Evolutionary conservation across 1,140 invertebrate genomes (phyloP), one percentile per base, ranked within the genome.

Genomic region (Drosophila nannoptera): DNA sequence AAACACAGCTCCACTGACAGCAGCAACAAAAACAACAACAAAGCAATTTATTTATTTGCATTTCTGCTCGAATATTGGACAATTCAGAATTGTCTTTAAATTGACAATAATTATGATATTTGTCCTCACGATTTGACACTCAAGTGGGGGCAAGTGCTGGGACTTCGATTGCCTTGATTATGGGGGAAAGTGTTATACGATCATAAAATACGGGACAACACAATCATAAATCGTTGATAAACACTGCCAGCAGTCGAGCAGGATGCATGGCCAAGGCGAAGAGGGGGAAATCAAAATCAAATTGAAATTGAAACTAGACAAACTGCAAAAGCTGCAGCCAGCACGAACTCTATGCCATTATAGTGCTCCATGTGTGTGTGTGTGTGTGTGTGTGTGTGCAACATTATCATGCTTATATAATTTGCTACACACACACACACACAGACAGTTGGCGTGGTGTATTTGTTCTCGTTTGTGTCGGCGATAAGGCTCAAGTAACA

Each of bases 281-380:
- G 14, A 53, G 31, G 84, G 80, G 72, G 75, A 78, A 73, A 83
- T 83, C 72, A 64, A 64, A 69, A 58, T 69, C 61, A 84, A 80
- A 78, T 78, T 78, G 76, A 78, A 78, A 83, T 84, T 78, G 80
- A 84, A 83, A 76, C 80, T 84, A 83, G 80, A 84, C 80, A 84
- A 83, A 83, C 73, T 69, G 75, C 40, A 22, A 38, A 36, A 61
- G 55, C 35, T 68, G 62, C 62, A 64, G 12, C 36, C 32, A 50
- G 48, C 52, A 56, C 38, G 48, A 52, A 9, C 12, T 66, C n/a
- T 11, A 33, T 14, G 31, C 31, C 16, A 33, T 74, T 61, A 16
- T 69, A 58, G 53, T 42, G 14, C 43, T 5, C 7, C 31, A 60
- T 48, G 45, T 54, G 22, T 42, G 38, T 4, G 16, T 40, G 14